These are phyloP conservation scores for Microcebus ravelobensis DNA, from an alignment of 2,113 vertebrate species.

Conservation along the genomic window DNA sequence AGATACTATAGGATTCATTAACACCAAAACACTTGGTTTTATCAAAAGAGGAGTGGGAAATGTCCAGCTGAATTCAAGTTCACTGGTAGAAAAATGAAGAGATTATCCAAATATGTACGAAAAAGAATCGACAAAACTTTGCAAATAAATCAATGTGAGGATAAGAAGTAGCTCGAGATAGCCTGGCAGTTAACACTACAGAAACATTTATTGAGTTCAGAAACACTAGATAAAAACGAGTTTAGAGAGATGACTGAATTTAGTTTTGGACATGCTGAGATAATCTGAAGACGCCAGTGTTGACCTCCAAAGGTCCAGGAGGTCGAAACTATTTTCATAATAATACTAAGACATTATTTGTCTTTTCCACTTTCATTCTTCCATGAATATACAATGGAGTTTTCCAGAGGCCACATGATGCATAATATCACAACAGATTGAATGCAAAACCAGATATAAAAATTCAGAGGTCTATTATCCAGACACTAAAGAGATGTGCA, in stretches of 20 bases:
- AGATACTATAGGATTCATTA: background rate
- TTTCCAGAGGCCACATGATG: background rate
- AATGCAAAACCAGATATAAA: background rate
- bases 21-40: background rate
- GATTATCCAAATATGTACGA: background rate
- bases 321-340: background rate
- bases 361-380: background rate
- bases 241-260: background rate
- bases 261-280: background rate
- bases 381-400: background rate
- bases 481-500: background rate
- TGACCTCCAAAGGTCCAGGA: background rate
- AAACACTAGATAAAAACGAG: background rate
- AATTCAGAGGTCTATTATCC: background rate
- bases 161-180: background rate
- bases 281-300: background rate
- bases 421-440: background rate
- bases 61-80: background rate
- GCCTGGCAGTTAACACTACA: background rate
- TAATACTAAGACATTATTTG: background rate
- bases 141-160: background rate
- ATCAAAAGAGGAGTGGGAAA: background rate
- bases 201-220: background rate
- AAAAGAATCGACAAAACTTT: background rate
- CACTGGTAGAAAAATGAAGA: constrained; percentile 26